phyloP scores from a whole-genome alignment of 2,797 vertebrate genomes.

The Pteropus rufus region DNA sequence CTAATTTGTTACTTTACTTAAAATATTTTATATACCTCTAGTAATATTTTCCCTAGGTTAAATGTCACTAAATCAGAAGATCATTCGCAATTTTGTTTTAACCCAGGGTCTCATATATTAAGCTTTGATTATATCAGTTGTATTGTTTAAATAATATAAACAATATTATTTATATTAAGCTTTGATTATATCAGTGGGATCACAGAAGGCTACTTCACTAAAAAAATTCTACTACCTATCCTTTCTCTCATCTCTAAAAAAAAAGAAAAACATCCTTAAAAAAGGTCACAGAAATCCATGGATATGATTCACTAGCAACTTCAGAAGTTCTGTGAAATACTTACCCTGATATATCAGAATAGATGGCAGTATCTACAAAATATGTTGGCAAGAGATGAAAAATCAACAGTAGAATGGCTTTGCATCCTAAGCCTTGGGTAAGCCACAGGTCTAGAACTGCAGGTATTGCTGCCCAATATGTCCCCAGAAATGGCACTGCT shows the following conservation, averaged over 20 bases:
- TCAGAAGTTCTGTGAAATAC: slow-evolving; percentile 50
- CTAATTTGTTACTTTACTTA: background rate
- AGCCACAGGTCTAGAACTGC: slow-evolving; percentile 97
- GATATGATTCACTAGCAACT: background rate
- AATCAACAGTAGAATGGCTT: slow-evolving; percentile 93
- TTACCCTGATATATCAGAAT: slow-evolving; percentile 99
- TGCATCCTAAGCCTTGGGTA: slow-evolving; percentile 93
- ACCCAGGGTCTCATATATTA: background rate
- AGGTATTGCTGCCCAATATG: slow-evolving; percentile 96
- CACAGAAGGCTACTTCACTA: background rate
- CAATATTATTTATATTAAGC: background rate
- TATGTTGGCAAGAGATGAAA: slow-evolving; percentile 97
- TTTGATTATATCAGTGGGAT: background rate
- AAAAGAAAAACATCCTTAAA: background rate
- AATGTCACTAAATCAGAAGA: slow-evolving; percentile 28
- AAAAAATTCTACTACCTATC: background rate
- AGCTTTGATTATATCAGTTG: background rate
- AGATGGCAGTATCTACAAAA: slow-evolving; percentile 98
- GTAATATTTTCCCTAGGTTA: slow-evolving; percentile 31
- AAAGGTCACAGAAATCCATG: background rate
- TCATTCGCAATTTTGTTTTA: slow-evolving; percentile 29
- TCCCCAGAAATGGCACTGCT: slow-evolving; percentile 97
- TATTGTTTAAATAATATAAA: background rate
- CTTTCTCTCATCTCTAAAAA: background rate
- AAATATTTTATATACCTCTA: background rate